These are phyloP conservation scores for Coronaproctus castanopsis DNA, from an alignment of 2,888 invertebrate species.

Conservation along the genomic window DNA sequence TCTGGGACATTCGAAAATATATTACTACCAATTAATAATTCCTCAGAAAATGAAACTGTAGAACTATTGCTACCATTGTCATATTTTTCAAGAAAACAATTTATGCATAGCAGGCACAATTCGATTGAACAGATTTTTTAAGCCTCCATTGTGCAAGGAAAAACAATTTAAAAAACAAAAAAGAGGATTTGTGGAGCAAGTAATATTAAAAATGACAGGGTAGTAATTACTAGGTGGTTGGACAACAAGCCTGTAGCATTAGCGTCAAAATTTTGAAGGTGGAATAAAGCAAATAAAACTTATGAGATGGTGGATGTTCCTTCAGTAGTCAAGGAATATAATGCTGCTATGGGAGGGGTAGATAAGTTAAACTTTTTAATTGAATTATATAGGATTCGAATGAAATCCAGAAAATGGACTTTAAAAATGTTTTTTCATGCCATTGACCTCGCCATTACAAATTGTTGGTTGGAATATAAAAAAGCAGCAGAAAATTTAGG, in stretches of 20 bases:
- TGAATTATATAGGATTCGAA: slow-evolving; percentile 12
- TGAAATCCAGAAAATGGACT: slow-evolving; percentile 15
- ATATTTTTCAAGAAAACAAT: too few species aligned
- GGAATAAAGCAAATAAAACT: slow-evolving; percentile 2
- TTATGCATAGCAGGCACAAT: too few species aligned
- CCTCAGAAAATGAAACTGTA: background rate
- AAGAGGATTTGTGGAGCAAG: slow-evolving; percentile 5
- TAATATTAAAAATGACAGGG: background rate
- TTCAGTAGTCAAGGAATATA: slow-evolving; percentile 10
- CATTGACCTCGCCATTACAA: slow-evolving; percentile 9
- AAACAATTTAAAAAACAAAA: background rate
- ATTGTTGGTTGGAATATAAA: slow-evolving; percentile 7
- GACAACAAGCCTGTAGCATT: background rate
- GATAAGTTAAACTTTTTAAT: slow-evolving; percentile 2
- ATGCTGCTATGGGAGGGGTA: slow-evolving; percentile 15
- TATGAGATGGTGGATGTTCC: slow-evolving; percentile 8
- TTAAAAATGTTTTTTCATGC: slow-evolving; percentile 10
- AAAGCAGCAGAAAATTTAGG: background rate
- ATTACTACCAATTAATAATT: background rate
- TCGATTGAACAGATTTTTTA: slow-evolving; percentile 1
- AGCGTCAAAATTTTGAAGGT: background rate
- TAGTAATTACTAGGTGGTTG: background rate
- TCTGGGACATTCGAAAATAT: background rate
- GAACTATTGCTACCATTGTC: background rate
- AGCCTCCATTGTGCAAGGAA: background rate